These are phyloP conservation scores for Chromis chromis DNA, from an alignment of 2,797 vertebrate genomes.

Conservation along the genomic window DNA sequence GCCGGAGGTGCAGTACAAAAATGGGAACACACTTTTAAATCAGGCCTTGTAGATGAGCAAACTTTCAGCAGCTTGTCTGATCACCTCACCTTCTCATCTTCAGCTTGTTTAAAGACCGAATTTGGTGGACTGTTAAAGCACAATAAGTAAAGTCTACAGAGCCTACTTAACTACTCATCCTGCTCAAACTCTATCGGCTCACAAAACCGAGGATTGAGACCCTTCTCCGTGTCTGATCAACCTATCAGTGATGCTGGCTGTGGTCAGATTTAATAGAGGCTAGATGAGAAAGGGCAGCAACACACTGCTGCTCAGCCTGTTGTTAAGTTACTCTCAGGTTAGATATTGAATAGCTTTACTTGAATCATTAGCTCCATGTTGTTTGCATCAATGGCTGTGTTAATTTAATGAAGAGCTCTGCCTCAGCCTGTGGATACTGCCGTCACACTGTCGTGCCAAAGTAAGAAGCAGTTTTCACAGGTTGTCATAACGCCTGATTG, in stretches of 20 bases:
- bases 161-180: too few relatives aligned
- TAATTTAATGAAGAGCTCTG: constrained; percentile 27
- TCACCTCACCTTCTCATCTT: too few relatives aligned
- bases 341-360: constrained; percentile 10
- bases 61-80: too few relatives aligned
- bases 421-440: constrained; percentile 3
- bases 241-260: too few relatives aligned
- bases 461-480: constrained; percentile 17
- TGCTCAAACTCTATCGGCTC: too few relatives aligned
- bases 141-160: too few relatives aligned
- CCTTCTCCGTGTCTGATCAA: rapidly evolving
- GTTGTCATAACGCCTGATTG: not conserved
- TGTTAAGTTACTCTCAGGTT: constrained; percentile 1
- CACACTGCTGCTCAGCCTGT: not conserved
- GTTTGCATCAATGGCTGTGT: constrained; percentile 7
- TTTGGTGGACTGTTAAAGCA: too few relatives aligned
- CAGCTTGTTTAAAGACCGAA: too few relatives aligned
- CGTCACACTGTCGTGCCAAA: constrained; percentile 1
- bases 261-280: not conserved
- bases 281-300: not conserved
- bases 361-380: not conserved
- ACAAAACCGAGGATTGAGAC: too few relatives aligned
- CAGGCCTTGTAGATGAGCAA: too few relatives aligned
- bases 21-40: too few relatives aligned
- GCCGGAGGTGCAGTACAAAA: too few relatives aligned